These are phyloP conservation scores for Odobenus rosmarus DNA, from an alignment of 2,113 vertebrate genomes.

Conservation along the genomic window DNA sequence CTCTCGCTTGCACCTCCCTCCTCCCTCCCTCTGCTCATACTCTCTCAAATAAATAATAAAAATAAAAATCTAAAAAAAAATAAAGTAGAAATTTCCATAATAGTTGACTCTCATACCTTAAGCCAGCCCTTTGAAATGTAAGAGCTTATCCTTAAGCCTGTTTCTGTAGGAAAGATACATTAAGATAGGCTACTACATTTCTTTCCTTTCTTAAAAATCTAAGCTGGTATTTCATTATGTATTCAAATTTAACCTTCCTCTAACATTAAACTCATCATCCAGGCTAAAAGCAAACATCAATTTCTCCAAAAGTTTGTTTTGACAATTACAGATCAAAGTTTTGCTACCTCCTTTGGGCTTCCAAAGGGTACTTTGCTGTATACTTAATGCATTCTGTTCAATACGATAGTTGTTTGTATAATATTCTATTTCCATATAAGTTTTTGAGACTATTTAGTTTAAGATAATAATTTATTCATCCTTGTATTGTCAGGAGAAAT, in stretches of 20 bases:
- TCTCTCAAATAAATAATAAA: background rate
- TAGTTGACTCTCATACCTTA: background rate
- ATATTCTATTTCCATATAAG: background rate
- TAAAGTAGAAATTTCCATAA: background rate
- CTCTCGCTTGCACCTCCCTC: background rate
- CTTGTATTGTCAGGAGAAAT: background rate
- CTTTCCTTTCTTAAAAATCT: background rate
- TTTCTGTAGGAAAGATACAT: background rate
- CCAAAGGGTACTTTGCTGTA: background rate
- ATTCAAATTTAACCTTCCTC: background rate
- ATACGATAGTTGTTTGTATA: background rate
- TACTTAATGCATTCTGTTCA: background rate
- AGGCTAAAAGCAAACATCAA: background rate
- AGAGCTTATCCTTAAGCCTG: background rate
- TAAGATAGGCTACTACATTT: background rate
- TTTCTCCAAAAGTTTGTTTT: background rate
- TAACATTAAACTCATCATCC: background rate
- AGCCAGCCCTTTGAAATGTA: background rate
- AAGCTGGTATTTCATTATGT: background rate
- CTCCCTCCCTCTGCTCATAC: background rate
- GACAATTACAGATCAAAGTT: background rate
- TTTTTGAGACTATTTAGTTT: constrained; percentile 5
- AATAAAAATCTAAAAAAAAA: background rate
- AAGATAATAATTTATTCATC: background rate
- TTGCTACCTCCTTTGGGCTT: background rate